Evolutionary conservation across 2,888 invertebrate species (phyloP), one percentile per base, ranked within the genome.

Genomic region (Diachrysia chrysitis): DNA sequence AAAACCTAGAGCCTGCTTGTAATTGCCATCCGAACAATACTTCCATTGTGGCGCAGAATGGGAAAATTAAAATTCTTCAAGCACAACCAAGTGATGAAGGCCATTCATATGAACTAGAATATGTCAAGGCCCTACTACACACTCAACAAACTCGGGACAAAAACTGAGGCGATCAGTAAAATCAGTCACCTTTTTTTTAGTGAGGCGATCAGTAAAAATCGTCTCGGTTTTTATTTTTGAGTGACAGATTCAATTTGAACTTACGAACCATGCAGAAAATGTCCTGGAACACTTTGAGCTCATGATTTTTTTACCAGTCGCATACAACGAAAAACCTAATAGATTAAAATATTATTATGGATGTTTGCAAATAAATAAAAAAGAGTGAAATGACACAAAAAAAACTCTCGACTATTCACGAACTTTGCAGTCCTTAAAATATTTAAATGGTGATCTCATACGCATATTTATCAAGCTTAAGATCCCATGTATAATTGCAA

Each of bases 31-130:
- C 37, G 32, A 80, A 81, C 80, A 79, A 82, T 81, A 80, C 70
- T 54, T 23, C 71, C 51, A 78, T 83, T 81, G 77, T 80, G 56
- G 68, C 29, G 56, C 37, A 71, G 78, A 77, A 83, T 79, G 75
- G 74, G 66, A 72, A 83, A 80, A 79, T 83, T 86, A 80, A 79
- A 73, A 86, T 85, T 82, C 84, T 69, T 72, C 61, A 58, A 76
- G 69, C 75, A 82, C 60, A 70, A 71, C 53, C 73, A 73, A 70
- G 67, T 63, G 68, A 32, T 61, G 73, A 80, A 84, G 86, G 85
- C 75, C 71, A 61, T 71, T 58, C 76, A 72, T 85, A 78, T 83
- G 76, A 81, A 81, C 77, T 78, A 78, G 83, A 70, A 74, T 81
- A 79, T 83, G 77, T 78, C 84, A 84, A 82, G 79, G 79, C 35